A percentile compares a stretch with the other conserved stretches of the same genome.
These are phyloP conservation scores for Laupala kohalensis DNA, from an alignment of 1,140 invertebrate genomes.

Conservation along the genomic window DNA sequence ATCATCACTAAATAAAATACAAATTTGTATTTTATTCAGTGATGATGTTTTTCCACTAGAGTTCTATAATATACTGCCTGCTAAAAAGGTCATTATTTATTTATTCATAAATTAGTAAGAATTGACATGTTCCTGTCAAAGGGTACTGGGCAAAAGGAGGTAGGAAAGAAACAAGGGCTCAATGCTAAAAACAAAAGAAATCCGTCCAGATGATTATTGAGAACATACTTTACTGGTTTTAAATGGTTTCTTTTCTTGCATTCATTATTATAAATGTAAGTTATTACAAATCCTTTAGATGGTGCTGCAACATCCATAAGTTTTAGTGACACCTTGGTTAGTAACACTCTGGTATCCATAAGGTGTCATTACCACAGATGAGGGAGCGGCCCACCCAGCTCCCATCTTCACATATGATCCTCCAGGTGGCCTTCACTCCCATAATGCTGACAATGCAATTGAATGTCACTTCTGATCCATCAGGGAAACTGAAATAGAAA, in stretches of 20 bases:
- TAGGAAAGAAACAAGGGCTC: too few relatives aligned
- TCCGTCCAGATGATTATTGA: too few relatives aligned
- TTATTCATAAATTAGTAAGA: too few relatives aligned
- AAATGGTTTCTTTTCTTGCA: not conserved
- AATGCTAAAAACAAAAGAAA: too few relatives aligned
- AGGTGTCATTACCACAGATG: slow-evolving; percentile 43
- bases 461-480: slow-evolving; percentile 67
- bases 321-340: not conserved
- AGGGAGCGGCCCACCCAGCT: slow-evolving; percentile 65
- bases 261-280: not conserved
- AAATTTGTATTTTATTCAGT: too few relatives aligned
- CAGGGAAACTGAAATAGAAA: slow-evolving; percentile 47
- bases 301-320: not conserved
- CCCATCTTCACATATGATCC: slow-evolving; percentile 68
- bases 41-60: too few relatives aligned
- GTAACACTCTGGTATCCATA: not conserved
- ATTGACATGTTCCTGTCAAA: too few relatives aligned
- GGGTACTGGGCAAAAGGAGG: too few relatives aligned
- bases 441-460: slow-evolving; percentile 64
- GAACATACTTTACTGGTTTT: too few relatives aligned
- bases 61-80: too few relatives aligned
- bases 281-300: not conserved
- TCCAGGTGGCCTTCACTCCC: slow-evolving; percentile 67
- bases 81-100: too few relatives aligned
- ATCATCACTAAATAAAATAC: too few relatives aligned